Base-by-base conservation (phyloP, 2,888 invertebrate genomes). In the Synergus laeviventris region DNA sequence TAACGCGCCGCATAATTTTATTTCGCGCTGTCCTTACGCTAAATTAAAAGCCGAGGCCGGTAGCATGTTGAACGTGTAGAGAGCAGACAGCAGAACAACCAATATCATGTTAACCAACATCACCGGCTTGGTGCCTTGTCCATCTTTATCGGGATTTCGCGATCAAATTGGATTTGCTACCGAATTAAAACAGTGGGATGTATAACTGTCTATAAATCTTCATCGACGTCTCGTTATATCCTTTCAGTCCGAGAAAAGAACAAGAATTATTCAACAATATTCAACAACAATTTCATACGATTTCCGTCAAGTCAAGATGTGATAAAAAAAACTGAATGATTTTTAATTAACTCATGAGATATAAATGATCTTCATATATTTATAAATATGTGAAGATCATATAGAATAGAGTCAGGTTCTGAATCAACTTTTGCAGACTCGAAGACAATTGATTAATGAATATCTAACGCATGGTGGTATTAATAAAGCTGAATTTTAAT, bases 151-250 rank as follows among this genome's bases (percentile, higher is more conserved):
- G 82, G 79, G 75, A 77, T 76, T 81, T 79, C 81, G 66, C 82
- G 84, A 89, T 88, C 87, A 87, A 87, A 87, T 87, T 85, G 85
- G 78, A 85, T 84, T 79, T 79, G 86, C 87, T 88, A 88, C 88
- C 83, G 87, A 88, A 88, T 87, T 86, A 85, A 86, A 87, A 83
- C 83, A 79, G 79, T 81, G 77, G 80, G 80, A 80, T 77, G 76
- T 77, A n/a, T n/a, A 76, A 78, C 81, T 76, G 45, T 75, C 77
- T 79, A 83, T 88, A 86, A 86, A 84, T 87, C 84, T 84, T 76
- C 49, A 77, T 81, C 77, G 31, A 62, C 38, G 38, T 62, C 62
- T 70, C 49, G 21, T 24, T 66, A 66, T 12, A 42, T 66, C 24
- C 24, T 24, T 9, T 24, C 45, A 45, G 31, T 49, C 31, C 7